Percentiles rank a stretch among this genome's conserved stretches.
These are phyloP conservation scores for Nomada lathburiana DNA, from an alignment of 2,888 invertebrate genomes.

Conservation along the genomic window DNA sequence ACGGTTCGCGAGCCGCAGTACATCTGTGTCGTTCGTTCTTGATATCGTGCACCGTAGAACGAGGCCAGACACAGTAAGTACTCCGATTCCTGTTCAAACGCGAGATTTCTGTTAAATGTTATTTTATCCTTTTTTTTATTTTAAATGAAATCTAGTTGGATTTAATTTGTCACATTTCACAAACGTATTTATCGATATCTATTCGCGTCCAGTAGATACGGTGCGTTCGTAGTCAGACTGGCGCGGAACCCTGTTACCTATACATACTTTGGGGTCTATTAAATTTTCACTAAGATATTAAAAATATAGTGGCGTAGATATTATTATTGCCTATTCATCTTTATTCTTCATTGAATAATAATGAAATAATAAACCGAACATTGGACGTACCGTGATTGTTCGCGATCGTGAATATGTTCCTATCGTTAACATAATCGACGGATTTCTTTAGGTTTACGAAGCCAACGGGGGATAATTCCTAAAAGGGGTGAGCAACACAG, in stretches of 20 bases:
- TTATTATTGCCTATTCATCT: not conserved
- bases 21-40: slow-evolving; percentile 1
- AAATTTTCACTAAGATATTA: not conserved
- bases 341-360: not conserved
- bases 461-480: slow-evolving; percentile 25
- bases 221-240: slow-evolving; percentile 9
- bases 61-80: slow-evolving; percentile 35
- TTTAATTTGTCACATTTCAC: not conserved
- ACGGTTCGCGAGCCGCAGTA: not conserved
- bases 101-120: not conserved
- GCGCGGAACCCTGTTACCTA: not conserved
- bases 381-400: not conserved
- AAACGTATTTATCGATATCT: not conserved
- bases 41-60: slow-evolving; percentile 14
- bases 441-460: slow-evolving; percentile 11
- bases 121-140: not conserved
- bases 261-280: not conserved
- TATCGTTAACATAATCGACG: too few relatives aligned
- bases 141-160: not conserved
- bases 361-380: too few relatives aligned
- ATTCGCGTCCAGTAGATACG: slow-evolving; percentile 1
- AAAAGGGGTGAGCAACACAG: slow-evolving; percentile 41
- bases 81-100: not conserved
- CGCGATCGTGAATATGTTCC: too few relatives aligned
- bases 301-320: too few relatives aligned